Percentiles rank a stretch among this genome's conserved stretches.
Evolutionary conservation across 2,888 invertebrate species (phyloP).

Genomic region (Hydrotaea cyrtoneurina): DNA sequence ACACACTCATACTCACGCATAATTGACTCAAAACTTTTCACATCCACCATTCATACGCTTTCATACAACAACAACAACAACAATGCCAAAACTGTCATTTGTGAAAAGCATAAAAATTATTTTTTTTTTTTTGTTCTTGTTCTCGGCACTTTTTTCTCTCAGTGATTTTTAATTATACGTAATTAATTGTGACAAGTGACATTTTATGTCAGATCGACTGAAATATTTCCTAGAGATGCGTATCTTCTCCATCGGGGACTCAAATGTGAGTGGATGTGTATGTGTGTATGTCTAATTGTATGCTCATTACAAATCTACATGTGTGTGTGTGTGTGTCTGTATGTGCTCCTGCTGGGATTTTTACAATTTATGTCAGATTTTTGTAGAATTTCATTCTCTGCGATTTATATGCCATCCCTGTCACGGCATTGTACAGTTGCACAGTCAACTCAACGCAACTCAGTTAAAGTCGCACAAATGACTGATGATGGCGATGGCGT

Average conservation of each 20-base stretch:
- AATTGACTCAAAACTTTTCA: conserved; percentile 35
- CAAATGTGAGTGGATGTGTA: conserved; percentile 63
- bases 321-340: conserved; percentile 21
- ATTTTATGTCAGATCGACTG: conserved; percentile 67
- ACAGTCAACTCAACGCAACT: conserved; percentile 46
- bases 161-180: conserved; percentile 65
- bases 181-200: conserved; percentile 68
- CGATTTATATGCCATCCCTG: conserved; percentile 37
- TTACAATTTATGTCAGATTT: conserved; percentile 62
- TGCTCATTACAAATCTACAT: conserved; percentile 21
- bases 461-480: conserved; percentile 13
- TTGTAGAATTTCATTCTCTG: conserved; percentile 37
- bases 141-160: conserved; percentile 1
- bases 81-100: conserved; percentile 29
- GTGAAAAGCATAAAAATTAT: conserved; percentile 26
- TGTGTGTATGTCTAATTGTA: conserved; percentile 45
- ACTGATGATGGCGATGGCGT: conserved; percentile 21
- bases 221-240: conserved; percentile 40
- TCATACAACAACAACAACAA: neutral
- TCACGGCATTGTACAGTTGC: conserved; percentile 23
- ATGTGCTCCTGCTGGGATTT: conserved; percentile 55
- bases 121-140: conserved; percentile 5
- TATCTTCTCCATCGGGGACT: conserved; percentile 70
- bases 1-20: neutral
- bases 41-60: conserved; percentile 9